Base-by-base conservation (phyloP, 2,888 invertebrate genomes). In the Thymelicus sylvestris region DNA sequence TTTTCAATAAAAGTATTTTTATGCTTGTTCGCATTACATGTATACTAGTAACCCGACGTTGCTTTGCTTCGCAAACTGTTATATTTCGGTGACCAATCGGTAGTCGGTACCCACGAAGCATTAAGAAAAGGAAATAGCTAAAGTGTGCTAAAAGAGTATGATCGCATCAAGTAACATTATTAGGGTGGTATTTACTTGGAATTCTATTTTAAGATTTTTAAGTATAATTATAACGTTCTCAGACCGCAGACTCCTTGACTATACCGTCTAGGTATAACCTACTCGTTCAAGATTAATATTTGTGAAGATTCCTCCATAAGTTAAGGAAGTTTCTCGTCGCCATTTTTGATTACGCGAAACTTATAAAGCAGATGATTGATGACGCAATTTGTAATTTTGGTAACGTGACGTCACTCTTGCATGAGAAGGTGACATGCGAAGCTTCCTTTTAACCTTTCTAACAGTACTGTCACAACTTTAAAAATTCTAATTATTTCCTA, bases 291-390 rank as follows among this genome's bases (percentile, higher is more conserved):
- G 3, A 31, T 31, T 5, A 10, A 39, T 61, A 15, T 57, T 57
- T 57, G 6, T 24, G 8, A 31, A 24, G 24, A 24, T 12, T 24
- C 24, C 19, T 44, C 12, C 4, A 12, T 52, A 13, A 7, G 50
- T 62, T 31, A n/a, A 24, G 24, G 38, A 47, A 48, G 47, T 48
- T 31, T 48, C 24, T 38, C n/a, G 59, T 4, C 62, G 48, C 57
- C 52, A 31, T 68, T 68, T 68, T 68, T 67, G 61, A 67, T 47
- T 52, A 15, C 61, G 44, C 41, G 60, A 41, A 50, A 62, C 67
- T 52, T 68, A 55, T 67, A 19, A 1, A 55, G 12, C 44, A 44
- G 5, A 13, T 68, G 67, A 68, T 68, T 62, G 67, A 68, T 68
- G 61, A 55, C 10, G 52, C 15, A 19, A 61, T 24, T 48, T 19